A percentile compares a stretch with the other conserved stretches of the same genome.
Conservation (phyloP, 2,113 vertebrate species). For the Trachemys scripta region DNA sequence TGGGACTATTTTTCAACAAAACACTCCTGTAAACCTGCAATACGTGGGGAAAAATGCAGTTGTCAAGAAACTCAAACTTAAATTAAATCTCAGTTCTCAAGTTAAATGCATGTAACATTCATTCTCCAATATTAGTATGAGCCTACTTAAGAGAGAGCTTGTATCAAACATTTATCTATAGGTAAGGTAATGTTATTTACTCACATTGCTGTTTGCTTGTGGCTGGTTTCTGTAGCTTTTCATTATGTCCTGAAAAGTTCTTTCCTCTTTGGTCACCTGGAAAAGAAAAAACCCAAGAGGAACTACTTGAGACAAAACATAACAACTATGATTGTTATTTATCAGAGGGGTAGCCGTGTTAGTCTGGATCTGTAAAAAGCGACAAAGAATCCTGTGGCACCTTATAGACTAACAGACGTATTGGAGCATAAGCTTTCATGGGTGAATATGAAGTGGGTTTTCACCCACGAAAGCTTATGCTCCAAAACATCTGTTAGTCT, state of each 20-base stretch:
- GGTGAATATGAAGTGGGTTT: too few species aligned
- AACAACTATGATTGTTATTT: neutral
- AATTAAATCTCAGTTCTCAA: neutral
- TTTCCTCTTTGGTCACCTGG: conserved; percentile 94
- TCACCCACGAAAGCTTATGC: too few species aligned
- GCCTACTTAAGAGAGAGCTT: neutral
- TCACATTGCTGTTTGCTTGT: conserved; percentile 95
- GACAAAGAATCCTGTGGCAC: too few species aligned
- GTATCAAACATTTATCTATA: neutral
- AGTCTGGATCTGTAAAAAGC: too few species aligned
- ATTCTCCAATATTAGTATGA: neutral
- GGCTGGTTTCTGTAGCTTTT: conserved; percentile 98
- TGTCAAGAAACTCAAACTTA: neutral
- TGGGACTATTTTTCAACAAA: conserved; percentile 82
- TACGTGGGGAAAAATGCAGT: neutral
- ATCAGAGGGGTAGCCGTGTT: too few species aligned
- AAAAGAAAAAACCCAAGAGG: neutral
- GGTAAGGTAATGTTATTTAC: conserved; percentile 50
- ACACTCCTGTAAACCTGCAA: conserved; percentile 95
- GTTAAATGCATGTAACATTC: neutral
- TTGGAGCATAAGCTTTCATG: too few species aligned
- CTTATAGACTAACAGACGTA: too few species aligned
- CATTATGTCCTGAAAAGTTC: conserved; percentile 98
- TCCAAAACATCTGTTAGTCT: too few species aligned
- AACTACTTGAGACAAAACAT: neutral